Evolutionary conservation across 92 coral and sea anemone genomes (phyloP).

Genomic region (Bergia sp.): DNA sequence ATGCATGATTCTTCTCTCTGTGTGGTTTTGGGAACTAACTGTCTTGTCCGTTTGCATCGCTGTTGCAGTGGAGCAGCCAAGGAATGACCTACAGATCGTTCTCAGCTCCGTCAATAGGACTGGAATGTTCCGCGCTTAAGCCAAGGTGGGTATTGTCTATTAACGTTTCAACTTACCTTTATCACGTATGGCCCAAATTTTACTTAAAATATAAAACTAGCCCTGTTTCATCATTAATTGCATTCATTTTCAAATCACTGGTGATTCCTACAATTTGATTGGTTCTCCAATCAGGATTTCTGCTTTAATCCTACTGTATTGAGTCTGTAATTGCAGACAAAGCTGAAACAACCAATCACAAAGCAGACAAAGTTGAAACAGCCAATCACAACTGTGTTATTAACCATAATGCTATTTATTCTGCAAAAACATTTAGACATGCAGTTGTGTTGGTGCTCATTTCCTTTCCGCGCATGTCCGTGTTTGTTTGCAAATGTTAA

Average conservation of each 20-base stretch:
- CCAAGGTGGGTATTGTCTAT: slow-evolving; percentile 20
- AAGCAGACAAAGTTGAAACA: too few relatives aligned
- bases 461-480: background rate
- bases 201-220: background rate
- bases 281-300: too few relatives aligned
- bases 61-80: slow-evolving; percentile 41
- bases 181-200: background rate
- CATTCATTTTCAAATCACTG: background rate
- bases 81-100: slow-evolving; percentile 33
- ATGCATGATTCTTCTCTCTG: background rate
- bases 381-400: too few relatives aligned
- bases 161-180: background rate
- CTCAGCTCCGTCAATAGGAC: slow-evolving; percentile 38
- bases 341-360: too few relatives aligned
- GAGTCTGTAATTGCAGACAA: too few relatives aligned
- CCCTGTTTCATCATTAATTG: background rate
- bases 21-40: background rate
- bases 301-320: too few relatives aligned
- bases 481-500: background rate
- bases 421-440: background rate
- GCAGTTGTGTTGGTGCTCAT: background rate
- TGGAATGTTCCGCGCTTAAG: slow-evolving; percentile 21
- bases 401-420: background rate
- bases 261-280: too few relatives aligned
- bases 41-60: background rate